Conservation (phyloP, 2,797 vertebrate genomes). For the Anisognathus igniventris region DNA sequence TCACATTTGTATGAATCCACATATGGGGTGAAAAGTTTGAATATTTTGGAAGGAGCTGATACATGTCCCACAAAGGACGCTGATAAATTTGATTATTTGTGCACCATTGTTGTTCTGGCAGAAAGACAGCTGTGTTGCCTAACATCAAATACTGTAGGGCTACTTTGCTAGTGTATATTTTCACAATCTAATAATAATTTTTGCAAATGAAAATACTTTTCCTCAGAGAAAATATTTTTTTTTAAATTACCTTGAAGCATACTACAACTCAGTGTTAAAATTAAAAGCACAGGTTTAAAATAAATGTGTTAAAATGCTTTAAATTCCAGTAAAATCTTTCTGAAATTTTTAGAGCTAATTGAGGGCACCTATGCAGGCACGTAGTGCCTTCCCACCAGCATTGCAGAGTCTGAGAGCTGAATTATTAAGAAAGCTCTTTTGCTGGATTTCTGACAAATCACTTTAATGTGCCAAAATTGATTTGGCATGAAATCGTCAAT, state of each 20-base stretch:
- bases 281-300: neutral
- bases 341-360: neutral
- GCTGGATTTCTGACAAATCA: constrained; percentile 62
- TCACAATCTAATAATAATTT: neutral
- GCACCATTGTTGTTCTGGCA: neutral
- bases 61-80: neutral
- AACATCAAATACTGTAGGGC: neutral
- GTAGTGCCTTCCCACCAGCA: neutral
- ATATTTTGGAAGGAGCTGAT: neutral
- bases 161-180: neutral
- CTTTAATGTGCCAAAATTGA: constrained; percentile 55
- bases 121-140: neutral
- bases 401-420: neutral
- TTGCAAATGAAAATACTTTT: neutral
- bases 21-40: neutral
- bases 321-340: neutral
- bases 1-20: neutral
- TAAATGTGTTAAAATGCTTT: neutral
- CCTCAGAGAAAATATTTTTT: neutral
- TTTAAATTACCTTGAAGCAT: neutral
- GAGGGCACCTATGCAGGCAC: neutral
- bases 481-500: constrained; percentile 50
- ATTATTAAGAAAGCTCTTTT: constrained; percentile 57
- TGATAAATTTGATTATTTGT: neutral
- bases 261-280: neutral